phyloP scores from a whole-genome alignment of 2,113 vertebrate genomes.

The Gymnarchus niloticus region DNA sequence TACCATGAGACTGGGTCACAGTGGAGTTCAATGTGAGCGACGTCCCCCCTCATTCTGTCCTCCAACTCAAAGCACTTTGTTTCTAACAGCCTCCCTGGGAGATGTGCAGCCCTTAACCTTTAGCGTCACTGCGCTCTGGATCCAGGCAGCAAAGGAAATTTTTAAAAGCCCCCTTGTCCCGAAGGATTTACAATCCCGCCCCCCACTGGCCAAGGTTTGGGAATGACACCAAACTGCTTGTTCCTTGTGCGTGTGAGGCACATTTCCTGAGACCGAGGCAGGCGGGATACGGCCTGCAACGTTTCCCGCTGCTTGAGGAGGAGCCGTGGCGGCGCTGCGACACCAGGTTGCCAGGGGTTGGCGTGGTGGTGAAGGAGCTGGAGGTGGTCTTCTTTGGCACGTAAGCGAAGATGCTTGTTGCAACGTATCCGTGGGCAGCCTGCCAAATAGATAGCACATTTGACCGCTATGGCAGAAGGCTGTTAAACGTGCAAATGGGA shows the following conservation, averaged over 20 bases:
- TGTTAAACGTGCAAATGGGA: too few species aligned
- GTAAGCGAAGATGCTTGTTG: too few species aligned
- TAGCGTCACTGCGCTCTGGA: neutral
- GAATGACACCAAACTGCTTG: neutral
- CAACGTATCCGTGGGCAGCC: too few species aligned
- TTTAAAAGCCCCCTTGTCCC: slow-evolving; percentile 6
- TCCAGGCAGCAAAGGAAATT: neutral
- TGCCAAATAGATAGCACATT: too few species aligned
- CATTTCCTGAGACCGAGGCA: too few species aligned
- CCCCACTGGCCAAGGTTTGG: neutral
- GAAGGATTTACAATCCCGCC: neutral
- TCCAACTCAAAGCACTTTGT: neutral
- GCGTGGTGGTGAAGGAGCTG: too few species aligned
- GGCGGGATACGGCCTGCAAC: neutral
- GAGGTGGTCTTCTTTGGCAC: too few species aligned
- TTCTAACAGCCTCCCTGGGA: slow-evolving; percentile 13
- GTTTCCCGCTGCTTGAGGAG: neutral
- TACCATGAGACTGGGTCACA: neutral
- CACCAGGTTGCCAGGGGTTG: neutral
- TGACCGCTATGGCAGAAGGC: too few species aligned
- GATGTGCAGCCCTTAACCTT: slow-evolving; percentile 8
- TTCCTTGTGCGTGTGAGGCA: too few species aligned
- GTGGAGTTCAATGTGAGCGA: neutral
- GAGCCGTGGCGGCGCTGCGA: neutral
- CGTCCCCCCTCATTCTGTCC: neutral